Evolutionary conservation across 2,113 vertebrate species (phyloP), one percentile per base, ranked within the genome.

Genomic region (Pachyramphus minor): DNA sequence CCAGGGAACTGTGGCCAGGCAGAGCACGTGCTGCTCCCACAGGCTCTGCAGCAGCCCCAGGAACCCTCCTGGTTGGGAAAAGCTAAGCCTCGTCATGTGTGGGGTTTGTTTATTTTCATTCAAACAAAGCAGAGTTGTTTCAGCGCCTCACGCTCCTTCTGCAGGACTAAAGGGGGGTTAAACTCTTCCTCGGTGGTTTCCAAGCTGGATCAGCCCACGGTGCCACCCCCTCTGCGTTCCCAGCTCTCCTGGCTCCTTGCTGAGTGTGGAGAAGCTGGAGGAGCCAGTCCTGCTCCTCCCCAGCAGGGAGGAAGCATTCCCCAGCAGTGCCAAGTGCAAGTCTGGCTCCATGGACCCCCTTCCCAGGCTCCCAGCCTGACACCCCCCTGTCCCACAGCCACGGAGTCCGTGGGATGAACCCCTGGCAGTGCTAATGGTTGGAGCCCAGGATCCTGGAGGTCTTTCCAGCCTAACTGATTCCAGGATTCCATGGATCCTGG

Each of bases 191-290:
- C 75, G 37, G 89, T 14, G 0, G 89, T 83, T 96, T 73, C 91
- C 44, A 8, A 64, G 41, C 3, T 6, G 59, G 44, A 80, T 41
- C 93, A 87, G 68, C 93, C 87, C 91, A 84, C 59, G 9, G 76
- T 73, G 93, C 93, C 93, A 49, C 95, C 96, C 86, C 93, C 93
- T 89, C 86, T 2, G 62, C 86, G 45, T 76, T 86, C 93, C 86
- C 89, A n/a, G 83, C 66, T 87, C 77, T 89, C 77, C 76, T 2
- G 56, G 47, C 52, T 89, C 58, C 60, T 35, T 2, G 31, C 82
- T 64, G 44, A 87, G 91, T 41, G 4, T 3, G 12, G 60, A 55
- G 3, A 5, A 18, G 68, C 82, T 20, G 75, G 19, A 85, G 75
- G 71, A 95, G 23, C 82, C 27, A 1, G 50, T 30, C 63, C 41